Conservation (phyloP, 2,888 invertebrate genomes). For the Operophtera brumata region DNA sequence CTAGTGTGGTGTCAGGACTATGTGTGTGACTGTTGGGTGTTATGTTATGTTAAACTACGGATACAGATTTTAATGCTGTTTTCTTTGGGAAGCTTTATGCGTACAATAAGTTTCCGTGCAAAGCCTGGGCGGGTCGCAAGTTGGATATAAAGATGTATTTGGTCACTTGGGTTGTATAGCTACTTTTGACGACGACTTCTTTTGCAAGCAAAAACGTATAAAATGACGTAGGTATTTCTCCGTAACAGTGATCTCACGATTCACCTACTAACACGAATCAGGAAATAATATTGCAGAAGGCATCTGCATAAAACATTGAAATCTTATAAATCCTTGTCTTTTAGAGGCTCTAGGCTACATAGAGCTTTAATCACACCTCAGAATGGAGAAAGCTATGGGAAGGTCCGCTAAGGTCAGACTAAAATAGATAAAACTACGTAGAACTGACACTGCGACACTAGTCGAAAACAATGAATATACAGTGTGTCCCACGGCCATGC, state of each 20-base stretch:
- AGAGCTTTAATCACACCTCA: neutral
- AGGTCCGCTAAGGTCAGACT: slow-evolving; percentile 3
- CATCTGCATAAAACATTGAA: slow-evolving; percentile 5
- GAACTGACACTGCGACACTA: slow-evolving; percentile 9
- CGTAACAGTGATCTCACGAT: slow-evolving; percentile 10
- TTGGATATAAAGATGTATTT: too few species aligned
- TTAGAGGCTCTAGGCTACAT: neutral
- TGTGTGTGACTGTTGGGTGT: too few species aligned
- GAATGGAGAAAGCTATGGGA: slow-evolving; percentile 17
- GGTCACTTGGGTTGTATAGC: too few species aligned
- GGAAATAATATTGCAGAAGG: slow-evolving; percentile 2
- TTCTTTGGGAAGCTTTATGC: too few species aligned
- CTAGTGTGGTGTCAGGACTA: too few species aligned
- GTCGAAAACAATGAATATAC: neutral
- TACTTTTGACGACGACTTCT: neutral
- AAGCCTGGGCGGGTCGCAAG: too few species aligned
- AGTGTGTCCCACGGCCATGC: too few species aligned
- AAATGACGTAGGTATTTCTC: slow-evolving; percentile 6
- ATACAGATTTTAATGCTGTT: too few species aligned
- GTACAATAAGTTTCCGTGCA: too few species aligned
- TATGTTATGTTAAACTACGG: too few species aligned
- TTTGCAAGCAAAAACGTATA: slow-evolving; percentile 3
- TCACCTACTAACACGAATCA: slow-evolving; percentile 18
- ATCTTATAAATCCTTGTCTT: slow-evolving; percentile 1
- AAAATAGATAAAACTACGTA: neutral